Percentiles rank a stretch among this genome's conserved stretches.
Evolutionary conservation across 2,888 invertebrate genomes (phyloP).

Genomic region (Lithophane ornitopus): DNA sequence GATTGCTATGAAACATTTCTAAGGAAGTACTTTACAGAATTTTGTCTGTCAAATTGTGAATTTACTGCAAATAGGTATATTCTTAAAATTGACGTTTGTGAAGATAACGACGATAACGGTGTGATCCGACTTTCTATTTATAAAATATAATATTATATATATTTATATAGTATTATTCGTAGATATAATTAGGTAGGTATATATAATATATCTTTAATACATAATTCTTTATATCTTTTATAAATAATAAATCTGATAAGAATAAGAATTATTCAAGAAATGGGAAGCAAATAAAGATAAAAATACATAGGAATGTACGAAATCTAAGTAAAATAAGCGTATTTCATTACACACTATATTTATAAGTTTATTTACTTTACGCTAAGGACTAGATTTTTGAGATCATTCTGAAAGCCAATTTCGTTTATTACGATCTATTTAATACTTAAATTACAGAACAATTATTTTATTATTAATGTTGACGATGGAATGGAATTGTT

Average conservation of each 20-base stretch:
- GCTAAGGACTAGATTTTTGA: conserved; percentile 77
- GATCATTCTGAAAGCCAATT: conserved; percentile 84
- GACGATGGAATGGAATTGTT: conserved; percentile 24
- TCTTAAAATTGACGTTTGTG: not conserved
- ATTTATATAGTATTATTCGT: no score
- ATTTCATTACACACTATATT: conserved; percentile 33
- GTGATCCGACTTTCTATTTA: not conserved
- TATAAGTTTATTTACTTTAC: conserved; percentile 34
- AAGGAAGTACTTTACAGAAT: not conserved
- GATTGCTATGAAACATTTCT: not conserved
- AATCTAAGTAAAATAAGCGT: conserved; percentile 35
- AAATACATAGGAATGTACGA: conserved; percentile 1
- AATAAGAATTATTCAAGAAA: not conserved
- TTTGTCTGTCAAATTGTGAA: not conserved
- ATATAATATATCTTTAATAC: no score
- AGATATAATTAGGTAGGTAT: no score
- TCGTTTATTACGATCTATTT: conserved; percentile 40
- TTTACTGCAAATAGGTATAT: not conserved
- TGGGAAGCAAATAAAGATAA: conserved; percentile 4
- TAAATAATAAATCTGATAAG: no score
- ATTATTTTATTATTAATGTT: conserved; percentile 31
- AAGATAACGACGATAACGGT: not conserved
- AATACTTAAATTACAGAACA: conserved; percentile 27
- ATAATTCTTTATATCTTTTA: no score
- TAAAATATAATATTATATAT: not conserved